Evolutionary conservation across 2,113 vertebrate genomes (phyloP).

Genomic region (Coturnix japonica): DNA sequence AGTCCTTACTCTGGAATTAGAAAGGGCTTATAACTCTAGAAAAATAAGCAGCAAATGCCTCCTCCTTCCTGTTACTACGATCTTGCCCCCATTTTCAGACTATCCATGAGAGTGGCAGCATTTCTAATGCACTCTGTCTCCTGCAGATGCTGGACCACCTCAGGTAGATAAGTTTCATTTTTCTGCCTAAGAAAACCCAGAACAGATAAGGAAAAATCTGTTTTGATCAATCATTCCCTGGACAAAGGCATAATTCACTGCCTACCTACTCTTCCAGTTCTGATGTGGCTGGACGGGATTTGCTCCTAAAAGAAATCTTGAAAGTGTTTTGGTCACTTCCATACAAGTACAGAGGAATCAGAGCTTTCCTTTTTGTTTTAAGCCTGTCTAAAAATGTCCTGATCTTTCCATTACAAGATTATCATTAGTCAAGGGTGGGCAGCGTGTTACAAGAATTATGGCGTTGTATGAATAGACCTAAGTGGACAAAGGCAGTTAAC

Average conservation of each 20-base stretch:
- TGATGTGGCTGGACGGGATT: neutral
- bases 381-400: neutral
- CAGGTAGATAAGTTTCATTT: neutral
- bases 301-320: neutral
- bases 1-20: neutral
- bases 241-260: neutral
- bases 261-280: neutral
- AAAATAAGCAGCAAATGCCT: neutral
- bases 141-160: neutral
- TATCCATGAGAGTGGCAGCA: neutral
- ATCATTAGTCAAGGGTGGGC: neutral
- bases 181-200: neutral
- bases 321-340: neutral
- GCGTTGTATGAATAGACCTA: neutral
- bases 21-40: neutral
- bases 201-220: neutral
- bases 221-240: neutral
- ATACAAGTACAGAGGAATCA: fast-evolving
- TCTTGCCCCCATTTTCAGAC: neutral
- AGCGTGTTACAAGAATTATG: neutral
- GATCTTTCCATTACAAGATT: neutral
- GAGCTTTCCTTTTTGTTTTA: neutral
- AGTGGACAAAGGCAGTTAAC: neutral
- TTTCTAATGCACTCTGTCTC: neutral
- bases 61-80: neutral